A percentile compares a stretch with the other conserved stretches of the same genome.
Evolutionary conservation across 1,140 invertebrate genomes (phyloP).

Genomic region (Hyposmocoma kahamanoa): DNA sequence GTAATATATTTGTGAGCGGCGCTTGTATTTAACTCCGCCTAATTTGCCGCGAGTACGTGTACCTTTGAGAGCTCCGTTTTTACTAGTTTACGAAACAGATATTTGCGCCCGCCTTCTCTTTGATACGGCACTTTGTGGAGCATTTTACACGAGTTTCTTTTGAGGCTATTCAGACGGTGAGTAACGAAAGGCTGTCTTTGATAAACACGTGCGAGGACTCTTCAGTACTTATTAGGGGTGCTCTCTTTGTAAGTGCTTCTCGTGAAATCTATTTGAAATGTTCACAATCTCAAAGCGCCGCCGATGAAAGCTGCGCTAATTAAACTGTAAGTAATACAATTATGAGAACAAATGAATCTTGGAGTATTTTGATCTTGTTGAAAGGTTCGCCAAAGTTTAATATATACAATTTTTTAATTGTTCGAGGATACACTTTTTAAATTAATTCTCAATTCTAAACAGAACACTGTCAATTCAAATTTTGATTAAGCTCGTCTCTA

Average conservation of each 20-base stretch:
- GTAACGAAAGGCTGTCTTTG: slow-evolving; percentile 73
- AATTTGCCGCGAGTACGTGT: slow-evolving; percentile 68
- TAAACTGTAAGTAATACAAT: slow-evolving; percentile 72
- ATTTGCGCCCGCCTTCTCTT: slow-evolving; percentile 71
- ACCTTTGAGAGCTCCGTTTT: slow-evolving; percentile 70
- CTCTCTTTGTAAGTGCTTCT: slow-evolving; percentile 72
- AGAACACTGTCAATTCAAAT: too few relatives aligned
- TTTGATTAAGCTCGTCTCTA: too few relatives aligned
- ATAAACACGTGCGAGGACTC: slow-evolving; percentile 73
- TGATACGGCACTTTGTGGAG: slow-evolving; percentile 71
- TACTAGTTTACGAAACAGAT: slow-evolving; percentile 74
- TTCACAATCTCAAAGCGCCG: slow-evolving; percentile 65
- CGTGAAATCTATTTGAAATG: slow-evolving; percentile 71
- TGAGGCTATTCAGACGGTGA: slow-evolving; percentile 73
- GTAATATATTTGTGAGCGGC: slow-evolving; percentile 57
- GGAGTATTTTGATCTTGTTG: slow-evolving; percentile 31
- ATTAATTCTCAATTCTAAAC: too few relatives aligned
- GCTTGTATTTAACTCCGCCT: slow-evolving; percentile 69
- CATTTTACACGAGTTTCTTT: slow-evolving; percentile 73
- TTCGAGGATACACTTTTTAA: too few relatives aligned
- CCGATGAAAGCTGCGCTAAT: slow-evolving; percentile 68
- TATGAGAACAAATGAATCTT: slow-evolving; percentile 58
- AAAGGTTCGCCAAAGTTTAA: slow-evolving; percentile 26
- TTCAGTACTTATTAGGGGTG: slow-evolving; percentile 73
- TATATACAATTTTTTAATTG: too few relatives aligned